A percentile compares a stretch with the other conserved stretches of the same genome.
Conservation (phyloP, 2,113 vertebrate species). For the Dinomys branickii region DNA sequence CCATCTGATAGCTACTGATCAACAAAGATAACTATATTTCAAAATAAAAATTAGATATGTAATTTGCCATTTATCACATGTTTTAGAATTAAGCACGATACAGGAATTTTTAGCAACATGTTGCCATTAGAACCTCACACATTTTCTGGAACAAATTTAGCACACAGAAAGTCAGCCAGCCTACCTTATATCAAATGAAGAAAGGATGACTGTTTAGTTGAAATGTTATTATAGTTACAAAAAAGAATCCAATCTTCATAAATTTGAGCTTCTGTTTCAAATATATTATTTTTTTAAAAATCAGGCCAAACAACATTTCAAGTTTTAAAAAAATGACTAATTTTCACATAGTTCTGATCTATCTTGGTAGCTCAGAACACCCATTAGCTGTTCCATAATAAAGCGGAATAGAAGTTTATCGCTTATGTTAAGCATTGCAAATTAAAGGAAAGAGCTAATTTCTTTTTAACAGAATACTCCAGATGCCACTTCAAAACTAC, state of each 20-base stretch:
- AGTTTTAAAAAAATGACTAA: constrained; percentile 78
- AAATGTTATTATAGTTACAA: constrained; percentile 72
- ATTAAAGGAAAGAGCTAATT: constrained; percentile 61
- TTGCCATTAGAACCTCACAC: neutral
- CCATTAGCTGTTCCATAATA: neutral
- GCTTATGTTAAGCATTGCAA: constrained; percentile 24
- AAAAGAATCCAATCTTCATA: constrained; percentile 58
- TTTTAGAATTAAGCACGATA: neutral
- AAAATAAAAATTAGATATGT: neutral
- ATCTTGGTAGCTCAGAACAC: constrained; percentile 35
- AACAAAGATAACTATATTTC: neutral
- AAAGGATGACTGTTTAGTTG: neutral
- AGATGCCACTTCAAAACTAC: constrained; percentile 24
- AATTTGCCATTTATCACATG: neutral
- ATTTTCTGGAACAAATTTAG: constrained; percentile 56
- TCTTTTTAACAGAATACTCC: neutral
- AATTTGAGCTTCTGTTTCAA: constrained; percentile 68
- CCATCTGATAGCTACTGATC: neutral
- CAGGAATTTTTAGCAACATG: constrained; percentile 38
- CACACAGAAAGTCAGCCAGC: neutral
- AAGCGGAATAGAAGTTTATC: neutral
- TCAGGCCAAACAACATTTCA: constrained; percentile 66
- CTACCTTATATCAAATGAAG: constrained; percentile 39
- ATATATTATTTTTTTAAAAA: constrained; percentile 55
- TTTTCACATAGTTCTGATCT: constrained; percentile 59